phyloP scores from a whole-genome alignment of 2,113 vertebrate genomes.

The Struthidea cinerea region DNA sequence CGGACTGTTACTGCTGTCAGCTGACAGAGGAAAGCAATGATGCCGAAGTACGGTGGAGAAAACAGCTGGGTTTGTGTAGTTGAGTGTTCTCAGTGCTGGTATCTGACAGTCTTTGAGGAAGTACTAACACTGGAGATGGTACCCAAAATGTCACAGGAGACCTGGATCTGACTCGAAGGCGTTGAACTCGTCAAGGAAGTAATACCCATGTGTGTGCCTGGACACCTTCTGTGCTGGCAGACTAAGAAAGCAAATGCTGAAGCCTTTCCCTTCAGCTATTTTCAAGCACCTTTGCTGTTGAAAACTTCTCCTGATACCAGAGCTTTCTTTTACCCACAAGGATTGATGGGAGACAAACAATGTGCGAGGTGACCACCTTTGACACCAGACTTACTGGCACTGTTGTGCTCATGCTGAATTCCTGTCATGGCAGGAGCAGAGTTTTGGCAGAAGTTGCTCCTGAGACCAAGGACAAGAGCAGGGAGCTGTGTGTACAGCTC shows the following conservation, averaged over 20 bases:
- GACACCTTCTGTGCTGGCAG: neutral
- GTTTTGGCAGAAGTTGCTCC: neutral
- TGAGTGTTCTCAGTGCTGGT: neutral
- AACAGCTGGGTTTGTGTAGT: rapidly evolving
- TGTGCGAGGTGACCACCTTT: neutral
- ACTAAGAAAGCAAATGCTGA: neutral
- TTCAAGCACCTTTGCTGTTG: neutral
- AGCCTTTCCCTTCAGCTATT: neutral
- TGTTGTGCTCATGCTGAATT: rapidly evolving
- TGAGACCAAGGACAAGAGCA: neutral
- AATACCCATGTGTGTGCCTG: rapidly evolving
- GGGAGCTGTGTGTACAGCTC: neutral
- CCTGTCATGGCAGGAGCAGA: neutral
- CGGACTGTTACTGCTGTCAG: rapidly evolving
- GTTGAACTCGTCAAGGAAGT: neutral
- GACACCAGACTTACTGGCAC: neutral
- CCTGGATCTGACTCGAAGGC: neutral
- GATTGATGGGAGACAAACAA: neutral
- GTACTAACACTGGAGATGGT: neutral
- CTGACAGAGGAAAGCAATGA: neutral
- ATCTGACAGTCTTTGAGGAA: neutral
- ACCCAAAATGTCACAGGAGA: neutral
- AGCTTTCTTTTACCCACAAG: neutral
- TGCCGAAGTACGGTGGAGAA: neutral
- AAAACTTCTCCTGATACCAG: neutral